Base-by-base conservation (phyloP, 2,888 invertebrate species). In the Pimpla rufipes region DNA sequence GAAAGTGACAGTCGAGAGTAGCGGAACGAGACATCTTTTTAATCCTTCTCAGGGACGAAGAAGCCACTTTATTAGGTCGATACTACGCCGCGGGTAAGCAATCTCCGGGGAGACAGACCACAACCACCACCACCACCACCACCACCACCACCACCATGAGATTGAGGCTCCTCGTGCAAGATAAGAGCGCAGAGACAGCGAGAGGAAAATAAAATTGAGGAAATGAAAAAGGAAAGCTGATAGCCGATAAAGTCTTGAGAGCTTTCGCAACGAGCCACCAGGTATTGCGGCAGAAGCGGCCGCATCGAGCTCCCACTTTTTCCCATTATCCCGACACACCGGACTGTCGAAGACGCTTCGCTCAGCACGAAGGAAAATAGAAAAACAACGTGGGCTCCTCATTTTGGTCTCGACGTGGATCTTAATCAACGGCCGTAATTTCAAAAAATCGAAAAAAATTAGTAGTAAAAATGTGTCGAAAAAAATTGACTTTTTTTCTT, bases 51-150 rank as follows among this genome's bases (percentile, higher is more conserved):
- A 62, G 37, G n/a, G 45, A 62, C 29, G 57, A 37, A 42, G 66
- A 47, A 77, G 47, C 67, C 77, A 81, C 77, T 73, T 67, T 77
- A 73, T 77, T 77, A 59, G 73, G 59, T 73, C 73, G 77, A 73
- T 77, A 73, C 71, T 57, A 45, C 37, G 18, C 40, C 21, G 13
- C 37, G 71, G 23, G 66, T 45, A 66, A 67, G 50, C 42, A 77
- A 77, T 77, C 73, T 52, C 52, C 40, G 4, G 42, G 52, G 64
- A 70, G 64, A 70, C 73, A 23, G 18, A 37, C n/a, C 29, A 29
- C 29, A 2, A 29, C 29, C 29, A 29, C 29, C 29, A 29, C 29
- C 29, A 29, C 29, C 29, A 29, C 29, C 29, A 29, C 29, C 29
- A 29, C 29, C 29, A 29, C 5, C 29, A 5, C 29, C 29, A 5